A percentile compares a stretch with the other conserved stretches of the same genome.
Conservation (phyloP, 1,140 invertebrate species). For the Saxidomus purpurata region DNA sequence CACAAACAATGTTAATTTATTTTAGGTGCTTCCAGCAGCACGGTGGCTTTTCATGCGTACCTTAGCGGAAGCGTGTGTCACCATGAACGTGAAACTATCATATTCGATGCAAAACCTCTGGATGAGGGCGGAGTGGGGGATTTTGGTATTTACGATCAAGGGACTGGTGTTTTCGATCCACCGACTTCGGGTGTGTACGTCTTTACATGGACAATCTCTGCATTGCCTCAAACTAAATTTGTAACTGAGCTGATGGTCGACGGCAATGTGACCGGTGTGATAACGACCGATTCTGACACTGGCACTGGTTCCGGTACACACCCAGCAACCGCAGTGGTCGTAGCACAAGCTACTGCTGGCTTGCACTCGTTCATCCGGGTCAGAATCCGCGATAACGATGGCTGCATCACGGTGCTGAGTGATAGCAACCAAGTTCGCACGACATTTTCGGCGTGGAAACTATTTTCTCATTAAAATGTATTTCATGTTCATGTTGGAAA, state of each 20-base stretch:
- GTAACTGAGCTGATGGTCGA: not conserved
- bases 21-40: not conserved
- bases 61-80: not conserved
- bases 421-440: not conserved
- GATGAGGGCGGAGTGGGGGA: not conserved
- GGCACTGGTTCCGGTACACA: not conserved
- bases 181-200: not conserved
- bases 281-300: not conserved
- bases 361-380: not conserved
- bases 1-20: not conserved
- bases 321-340: not conserved
- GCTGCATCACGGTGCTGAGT: not conserved
- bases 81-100: not conserved
- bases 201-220: not conserved
- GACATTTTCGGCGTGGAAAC: not conserved
- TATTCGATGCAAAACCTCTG: not conserved
- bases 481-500: too few species aligned
- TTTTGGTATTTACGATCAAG: not conserved
- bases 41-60: not conserved
- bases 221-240: not conserved
- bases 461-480: not conserved
- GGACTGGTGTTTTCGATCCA: not conserved
- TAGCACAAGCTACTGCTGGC: not conserved
- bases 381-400: not conserved
- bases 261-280: not conserved